A percentile compares a stretch with the other conserved stretches of the same genome.
Conservation (phyloP, 2,113 vertebrate species). For the Oncorhynchus nerka region DNA sequence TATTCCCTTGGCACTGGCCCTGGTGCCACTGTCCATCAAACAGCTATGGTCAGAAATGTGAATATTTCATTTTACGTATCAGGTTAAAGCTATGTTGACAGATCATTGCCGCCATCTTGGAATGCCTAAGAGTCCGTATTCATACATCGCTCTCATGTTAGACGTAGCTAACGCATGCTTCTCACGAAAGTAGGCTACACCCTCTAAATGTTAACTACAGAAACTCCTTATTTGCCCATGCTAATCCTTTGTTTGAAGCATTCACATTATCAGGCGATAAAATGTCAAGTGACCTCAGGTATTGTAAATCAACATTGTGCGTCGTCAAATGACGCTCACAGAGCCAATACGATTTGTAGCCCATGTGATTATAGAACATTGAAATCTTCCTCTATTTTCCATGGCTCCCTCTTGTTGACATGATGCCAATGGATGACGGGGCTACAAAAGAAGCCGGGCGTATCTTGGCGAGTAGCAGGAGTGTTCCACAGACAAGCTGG, state of each 20-base stretch:
- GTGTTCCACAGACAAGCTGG: not conserved
- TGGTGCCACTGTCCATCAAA: constrained; percentile 34
- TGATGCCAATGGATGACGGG: not conserved
- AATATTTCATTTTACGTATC: constrained; percentile 10
- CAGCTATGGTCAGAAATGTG: not conserved
- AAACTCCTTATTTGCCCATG: not conserved
- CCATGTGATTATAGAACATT: not conserved
- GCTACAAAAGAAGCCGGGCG: not conserved
- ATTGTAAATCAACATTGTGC: not conserved
- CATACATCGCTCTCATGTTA: not conserved
- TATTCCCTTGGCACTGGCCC: not conserved
- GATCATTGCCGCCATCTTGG: constrained; percentile 42
- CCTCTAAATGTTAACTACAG: constrained; percentile 1
- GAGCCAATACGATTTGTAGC: not conserved
- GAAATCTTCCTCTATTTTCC: not conserved
- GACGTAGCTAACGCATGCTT: constrained; percentile 33
- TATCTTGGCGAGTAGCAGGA: not conserved
- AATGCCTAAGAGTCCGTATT: constrained; percentile 4
- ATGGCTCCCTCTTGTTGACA: not conserved
- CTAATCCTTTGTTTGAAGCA: not conserved
- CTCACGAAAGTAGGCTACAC: constrained; percentile 19
- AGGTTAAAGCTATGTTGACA: not conserved
- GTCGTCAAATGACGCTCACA: not conserved
- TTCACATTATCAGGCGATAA: not conserved
- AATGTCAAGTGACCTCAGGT: not conserved